Percentiles rank a stretch among this genome's conserved stretches.
Evolutionary conservation across 2,888 invertebrate genomes (phyloP).

Genomic region (Latrodectus elegans): DNA sequence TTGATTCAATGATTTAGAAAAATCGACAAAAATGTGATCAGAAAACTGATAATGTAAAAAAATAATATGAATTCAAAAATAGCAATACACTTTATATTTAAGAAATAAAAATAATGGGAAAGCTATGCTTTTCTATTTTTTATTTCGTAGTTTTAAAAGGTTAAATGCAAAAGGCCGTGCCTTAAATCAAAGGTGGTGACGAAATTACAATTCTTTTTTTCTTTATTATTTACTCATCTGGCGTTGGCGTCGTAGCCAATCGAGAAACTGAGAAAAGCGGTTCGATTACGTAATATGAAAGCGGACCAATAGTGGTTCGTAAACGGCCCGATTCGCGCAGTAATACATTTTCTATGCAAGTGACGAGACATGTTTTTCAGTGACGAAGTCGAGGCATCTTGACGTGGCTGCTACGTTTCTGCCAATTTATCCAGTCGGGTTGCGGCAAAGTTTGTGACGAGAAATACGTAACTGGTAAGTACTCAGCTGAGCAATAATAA

Average conservation of each 20-base stretch:
- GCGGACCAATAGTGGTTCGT: conserved; percentile 36
- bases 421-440: conserved; percentile 93
- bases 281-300: conserved; percentile 57
- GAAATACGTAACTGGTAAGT: conserved; percentile 88
- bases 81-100: no score
- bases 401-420: conserved; percentile 84
- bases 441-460: conserved; percentile 95
- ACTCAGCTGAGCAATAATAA: conserved; percentile 74
- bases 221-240: conserved; percentile 60
- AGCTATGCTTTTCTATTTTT: neutral
- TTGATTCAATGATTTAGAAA: no score
- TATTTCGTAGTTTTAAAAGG: neutral
- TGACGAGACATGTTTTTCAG: conserved; percentile 66
- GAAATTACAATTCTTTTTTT: neutral
- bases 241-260: conserved; percentile 43
- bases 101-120: no score
- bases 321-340: conserved; percentile 37
- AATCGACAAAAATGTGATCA: no score
- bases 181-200: neutral
- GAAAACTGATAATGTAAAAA: no score
- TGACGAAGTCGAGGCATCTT: conserved; percentile 71
- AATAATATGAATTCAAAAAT: no score
- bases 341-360: conserved; percentile 67
- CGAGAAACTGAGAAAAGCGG: conserved; percentile 23
- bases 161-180: neutral